A percentile compares a stretch with the other conserved stretches of the same genome.
These are phyloP conservation scores for Aurelia sp. DNA, from an alignment of 30 jellyfish, hydroid and myxozoan genomes.

Conservation along the genomic window DNA sequence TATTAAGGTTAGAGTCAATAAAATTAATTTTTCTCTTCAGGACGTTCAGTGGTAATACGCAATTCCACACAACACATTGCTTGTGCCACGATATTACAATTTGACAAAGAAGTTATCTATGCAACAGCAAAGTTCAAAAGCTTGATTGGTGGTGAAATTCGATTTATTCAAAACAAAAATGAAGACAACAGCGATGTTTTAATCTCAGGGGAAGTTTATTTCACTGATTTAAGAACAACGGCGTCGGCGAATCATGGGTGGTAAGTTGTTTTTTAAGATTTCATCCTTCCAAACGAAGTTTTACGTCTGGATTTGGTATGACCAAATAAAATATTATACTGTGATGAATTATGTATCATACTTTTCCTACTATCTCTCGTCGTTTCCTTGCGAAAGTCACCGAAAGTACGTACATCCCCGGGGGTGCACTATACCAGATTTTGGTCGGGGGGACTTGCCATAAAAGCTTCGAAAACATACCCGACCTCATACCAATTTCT, in stretches of 20 bases:
- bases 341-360: too few relatives aligned
- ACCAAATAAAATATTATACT: too few relatives aligned
- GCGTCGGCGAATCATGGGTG: conserved; percentile 72
- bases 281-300: too few relatives aligned
- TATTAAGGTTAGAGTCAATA: too few relatives aligned
- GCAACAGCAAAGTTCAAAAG: conserved; percentile 80
- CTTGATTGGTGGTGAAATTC: conserved; percentile 81
- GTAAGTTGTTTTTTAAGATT: conserved; percentile 30
- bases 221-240: conserved; percentile 74
- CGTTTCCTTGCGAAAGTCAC: too few relatives aligned
- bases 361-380: too few relatives aligned
- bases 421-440: too few relatives aligned
- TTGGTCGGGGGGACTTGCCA: too few relatives aligned
- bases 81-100: conserved; percentile 86
- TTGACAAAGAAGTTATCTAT: conserved; percentile 50
- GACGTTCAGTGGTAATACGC: conserved; percentile 51
- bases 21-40: background rate
- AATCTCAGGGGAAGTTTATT: conserved; percentile 73
- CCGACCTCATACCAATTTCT: too few relatives aligned
- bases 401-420: too few relatives aligned
- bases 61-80: conserved; percentile 35
- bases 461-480: too few relatives aligned
- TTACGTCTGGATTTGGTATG: too few relatives aligned
- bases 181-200: conserved; percentile 54
- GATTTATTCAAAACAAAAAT: conserved; percentile 74